These are phyloP conservation scores for Uloborus diversus DNA, from an alignment of 1,140 invertebrate species.

Conservation along the genomic window DNA sequence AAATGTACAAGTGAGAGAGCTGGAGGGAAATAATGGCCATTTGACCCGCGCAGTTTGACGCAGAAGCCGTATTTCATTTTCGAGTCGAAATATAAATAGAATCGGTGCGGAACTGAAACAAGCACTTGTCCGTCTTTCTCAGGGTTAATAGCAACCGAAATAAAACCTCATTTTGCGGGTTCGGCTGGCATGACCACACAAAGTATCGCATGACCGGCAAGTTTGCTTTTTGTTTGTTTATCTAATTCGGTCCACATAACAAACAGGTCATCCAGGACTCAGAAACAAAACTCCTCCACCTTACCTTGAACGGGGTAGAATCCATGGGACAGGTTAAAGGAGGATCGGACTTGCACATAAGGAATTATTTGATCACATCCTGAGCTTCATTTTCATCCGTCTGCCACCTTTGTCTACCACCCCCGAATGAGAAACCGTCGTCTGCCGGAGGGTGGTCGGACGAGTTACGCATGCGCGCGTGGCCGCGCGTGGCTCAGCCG, in stretches of 20 bases:
- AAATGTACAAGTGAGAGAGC: no score
- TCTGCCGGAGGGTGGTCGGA: constrained; percentile 16
- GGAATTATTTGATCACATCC: background rate
- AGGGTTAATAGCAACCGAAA: background rate
- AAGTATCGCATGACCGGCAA: background rate
- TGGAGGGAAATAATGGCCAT: no score
- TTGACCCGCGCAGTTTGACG: no score
- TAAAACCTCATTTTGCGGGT: background rate
- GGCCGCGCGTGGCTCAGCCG: constrained; percentile 25
- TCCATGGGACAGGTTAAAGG: background rate
- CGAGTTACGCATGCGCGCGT: constrained; percentile 17
- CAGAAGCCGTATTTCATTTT: no score
- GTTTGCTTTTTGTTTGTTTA: background rate
- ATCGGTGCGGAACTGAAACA: no score
- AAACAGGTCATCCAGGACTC: background rate
- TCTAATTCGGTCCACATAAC: background rate
- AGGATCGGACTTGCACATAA: background rate
- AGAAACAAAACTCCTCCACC: background rate
- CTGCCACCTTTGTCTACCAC: background rate
- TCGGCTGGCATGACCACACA: background rate
- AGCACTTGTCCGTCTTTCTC: no score
- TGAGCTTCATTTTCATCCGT: background rate
- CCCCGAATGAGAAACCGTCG: constrained; percentile 10
- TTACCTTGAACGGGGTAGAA: constrained; percentile 7
- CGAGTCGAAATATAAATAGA: no score